Conservation (phyloP, 2,888 invertebrate genomes). For the Epirrita christyi region DNA sequence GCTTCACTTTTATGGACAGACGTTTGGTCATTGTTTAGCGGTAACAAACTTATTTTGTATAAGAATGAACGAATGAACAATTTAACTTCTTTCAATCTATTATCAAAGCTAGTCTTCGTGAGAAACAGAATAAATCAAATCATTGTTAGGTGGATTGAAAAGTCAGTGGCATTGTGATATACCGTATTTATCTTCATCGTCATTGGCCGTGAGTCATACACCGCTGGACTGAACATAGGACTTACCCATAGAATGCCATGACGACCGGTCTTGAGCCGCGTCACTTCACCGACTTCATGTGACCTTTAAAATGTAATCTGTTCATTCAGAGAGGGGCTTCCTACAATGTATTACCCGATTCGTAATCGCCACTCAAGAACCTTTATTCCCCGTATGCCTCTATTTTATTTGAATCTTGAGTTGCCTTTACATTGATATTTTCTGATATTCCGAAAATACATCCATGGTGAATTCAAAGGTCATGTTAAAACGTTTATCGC, state of each 20-base stretch:
- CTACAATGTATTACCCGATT: too few species aligned
- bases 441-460: background rate
- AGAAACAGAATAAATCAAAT: background rate
- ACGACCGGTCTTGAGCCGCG: too few species aligned
- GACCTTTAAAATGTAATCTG: too few species aligned
- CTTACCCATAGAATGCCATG: too few species aligned
- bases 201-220: too few species aligned
- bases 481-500: background rate
- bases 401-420: background rate
- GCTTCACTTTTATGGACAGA: conserved; percentile 2
- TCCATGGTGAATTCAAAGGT: background rate
- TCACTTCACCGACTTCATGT: too few species aligned
- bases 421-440: background rate
- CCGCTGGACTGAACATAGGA: too few species aligned
- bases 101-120: too few species aligned
- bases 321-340: too few species aligned
- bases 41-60: background rate
- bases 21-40: background rate
- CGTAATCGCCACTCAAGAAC: too few species aligned
- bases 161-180: background rate
- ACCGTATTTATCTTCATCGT: too few species aligned
- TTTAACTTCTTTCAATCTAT: too few species aligned
- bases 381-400: background rate
- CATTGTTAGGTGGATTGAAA: background rate
- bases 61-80: background rate